These are phyloP conservation scores for Ephestia elutella DNA, from an alignment of 1,140 invertebrate species.

Conservation along the genomic window DNA sequence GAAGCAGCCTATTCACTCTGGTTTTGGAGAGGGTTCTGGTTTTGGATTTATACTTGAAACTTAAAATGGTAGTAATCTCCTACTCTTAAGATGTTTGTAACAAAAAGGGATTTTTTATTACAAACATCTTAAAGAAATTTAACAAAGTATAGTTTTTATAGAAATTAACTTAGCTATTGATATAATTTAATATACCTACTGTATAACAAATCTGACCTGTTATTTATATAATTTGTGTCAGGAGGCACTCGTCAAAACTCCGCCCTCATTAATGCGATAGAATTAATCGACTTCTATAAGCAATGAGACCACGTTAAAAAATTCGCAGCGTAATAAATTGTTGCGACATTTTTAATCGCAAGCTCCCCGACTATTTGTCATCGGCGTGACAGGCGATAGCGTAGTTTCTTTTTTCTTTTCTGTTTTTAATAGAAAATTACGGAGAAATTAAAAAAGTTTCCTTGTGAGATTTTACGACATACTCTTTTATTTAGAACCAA, in stretches of 20 bases:
- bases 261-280: neutral
- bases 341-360: neutral
- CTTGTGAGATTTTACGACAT: neutral
- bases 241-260: neutral
- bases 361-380: neutral
- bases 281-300: neutral
- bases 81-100: neutral
- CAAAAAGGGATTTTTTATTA: neutral
- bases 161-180: too few relatives aligned
- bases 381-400: neutral
- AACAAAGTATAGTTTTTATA: too few relatives aligned
- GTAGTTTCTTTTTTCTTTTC: neutral
- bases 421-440: slow-evolving; percentile 1
- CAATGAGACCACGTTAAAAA: neutral
- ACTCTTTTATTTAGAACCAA: neutral
- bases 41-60: too few relatives aligned
- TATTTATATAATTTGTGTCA: neutral
- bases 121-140: neutral
- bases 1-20: too few relatives aligned
- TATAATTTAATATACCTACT: too few relatives aligned
- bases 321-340: slow-evolving; percentile 1
- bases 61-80: too few relatives aligned
- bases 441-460: neutral
- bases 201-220: too few relatives aligned
- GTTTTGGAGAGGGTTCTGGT: too few relatives aligned